Base-by-base conservation (phyloP, 2,797 vertebrate genomes). In the Megalops cyprinoides region DNA sequence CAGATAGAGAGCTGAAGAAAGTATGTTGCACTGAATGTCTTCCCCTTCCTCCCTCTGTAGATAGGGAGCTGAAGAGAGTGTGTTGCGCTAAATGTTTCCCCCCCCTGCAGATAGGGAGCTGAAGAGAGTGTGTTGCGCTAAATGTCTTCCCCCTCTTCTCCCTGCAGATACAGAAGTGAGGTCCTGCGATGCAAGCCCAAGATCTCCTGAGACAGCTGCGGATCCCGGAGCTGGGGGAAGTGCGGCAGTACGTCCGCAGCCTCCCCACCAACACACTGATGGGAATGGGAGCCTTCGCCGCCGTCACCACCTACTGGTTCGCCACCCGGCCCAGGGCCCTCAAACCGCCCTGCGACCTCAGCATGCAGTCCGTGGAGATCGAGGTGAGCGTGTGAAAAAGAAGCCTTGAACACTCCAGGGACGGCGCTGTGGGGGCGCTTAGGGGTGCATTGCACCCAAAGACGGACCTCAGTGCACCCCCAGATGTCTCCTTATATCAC, bases 251-350 rank as follows among this genome's bases (percentile, higher is more conserved):
- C 5, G 81, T 99, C 48, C 95, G 96, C 15, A 92, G 92, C 55
- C 91, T 99, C 46, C 97, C 97, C 0, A 95, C 96, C 48, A 98
- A 98, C 37, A 96, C 97, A 0, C 92, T 99, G 51, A 95, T 99
- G 97, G 98, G 98, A 62, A 93, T 99, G 9, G 97, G 98, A 0
- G 98, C 97, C 2, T 96, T 99, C 0, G 98, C 97, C 0, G 97
- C 97, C 0, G 90, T 99, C 85, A 97, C 97, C 0, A 98, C 97
- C 23, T 99, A 98, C 92, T 99, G 98, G 98, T 96, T 97, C 0
- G 96, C 96, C 80, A 97, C 97, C 0, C 93, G 97, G 79, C 97
- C 97, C 0, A 96, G 93, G 86, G 96, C 98, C 75, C 92, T 98
- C 79, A 96, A 96, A 78, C 95, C 97, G 0, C 96, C 96, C 34